A percentile compares a stretch with the other conserved stretches of the same genome.
Conservation (phyloP, 2,797 vertebrate species). For the Pseudochromis fuscus region DNA sequence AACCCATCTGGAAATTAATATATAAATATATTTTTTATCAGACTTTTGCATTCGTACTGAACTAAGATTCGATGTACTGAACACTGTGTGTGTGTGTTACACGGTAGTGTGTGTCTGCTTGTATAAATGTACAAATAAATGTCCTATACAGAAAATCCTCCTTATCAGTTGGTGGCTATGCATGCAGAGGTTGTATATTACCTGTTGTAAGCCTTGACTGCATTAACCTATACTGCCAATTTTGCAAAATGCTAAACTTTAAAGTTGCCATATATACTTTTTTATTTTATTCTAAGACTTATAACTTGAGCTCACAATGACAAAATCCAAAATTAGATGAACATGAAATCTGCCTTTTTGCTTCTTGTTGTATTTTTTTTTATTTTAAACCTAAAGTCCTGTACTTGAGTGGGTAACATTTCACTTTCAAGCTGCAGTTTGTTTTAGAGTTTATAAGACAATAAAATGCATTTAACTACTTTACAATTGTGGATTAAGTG, state of each 20-base stretch:
- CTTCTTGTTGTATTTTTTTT: conserved; percentile 11
- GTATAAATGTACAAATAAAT: conserved; percentile 46
- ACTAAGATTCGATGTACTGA: conserved; percentile 50
- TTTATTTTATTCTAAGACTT: conserved; percentile 6
- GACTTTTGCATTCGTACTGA: conserved; percentile 56
- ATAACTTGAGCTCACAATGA: conserved; percentile 11
- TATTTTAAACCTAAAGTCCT: neutral
- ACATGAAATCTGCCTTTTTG: conserved; percentile 29
- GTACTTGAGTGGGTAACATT: neutral
- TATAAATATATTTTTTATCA: conserved; percentile 32
- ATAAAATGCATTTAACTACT: neutral
- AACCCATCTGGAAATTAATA: conserved; percentile 49
- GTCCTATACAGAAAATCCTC: conserved; percentile 22
- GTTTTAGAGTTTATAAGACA: neutral
- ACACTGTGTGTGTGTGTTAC: conserved; percentile 28
- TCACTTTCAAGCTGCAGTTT: neutral
- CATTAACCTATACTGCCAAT: conserved; percentile 45
- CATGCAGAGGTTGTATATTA: conserved; percentile 47
- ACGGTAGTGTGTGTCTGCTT: conserved; percentile 20
- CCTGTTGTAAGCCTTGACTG: conserved; percentile 38
- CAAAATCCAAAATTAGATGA: conserved; percentile 12
- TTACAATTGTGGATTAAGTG: neutral
- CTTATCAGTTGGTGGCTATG: conserved; percentile 20
- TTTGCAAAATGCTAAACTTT: conserved; percentile 24
- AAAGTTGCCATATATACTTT: conserved; percentile 31